Evolutionary conservation across 2,797 vertebrate species (phyloP), one percentile per base, ranked within the genome.

Genomic region (Cygnus olor): DNA sequence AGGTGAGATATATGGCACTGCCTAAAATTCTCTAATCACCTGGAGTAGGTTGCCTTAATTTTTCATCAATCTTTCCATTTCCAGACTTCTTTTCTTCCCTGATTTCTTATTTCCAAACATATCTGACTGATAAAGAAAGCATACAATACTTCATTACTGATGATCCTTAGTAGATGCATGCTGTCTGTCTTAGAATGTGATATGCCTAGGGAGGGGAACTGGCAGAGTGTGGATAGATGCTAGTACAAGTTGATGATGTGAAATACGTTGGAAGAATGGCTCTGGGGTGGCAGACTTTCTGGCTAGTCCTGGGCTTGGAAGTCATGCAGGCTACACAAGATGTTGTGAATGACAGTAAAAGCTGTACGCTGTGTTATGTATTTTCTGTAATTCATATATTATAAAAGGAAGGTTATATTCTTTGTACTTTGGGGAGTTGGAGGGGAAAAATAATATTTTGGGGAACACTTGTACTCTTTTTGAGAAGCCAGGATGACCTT

Each of bases 291-390:
- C 24, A 42, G 32, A 6, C 11, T 42, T 42, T 12, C 36, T 72
- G 28, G 21, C 16, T 40, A 13, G 11, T 44, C 51, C 10, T 24
- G 36, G 32, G 36, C 51, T 54, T 28, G 21, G 28, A 54, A 66
- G 6, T 27, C 30, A n/a, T 1, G 4, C 10, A 78, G 66, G 40
- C 34, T 45, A 10, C 24, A 21, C 0, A 1, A 56, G 49, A 34
- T 63, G 42, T 30, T 47, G 40, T 17, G 27, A 78, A 30, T 61
- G 34, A 54, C 45, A 44, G 40, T 28, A 16, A 72, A 63, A 82
- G 27, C 54, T 63, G 25, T 63, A 32, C 1, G 1, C 20, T 72
- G 28, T 34, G 21, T 49, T 38, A 56, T 25, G 6, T 56, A n/a
- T 68, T 86, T 71, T 51, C 16, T 45, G 24, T 66, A 66, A 66